A percentile compares a stretch with the other conserved stretches of the same genome.
phyloP scores from a whole-genome alignment of 2,797 vertebrate genomes.

The Myioborus miniatus region DNA sequence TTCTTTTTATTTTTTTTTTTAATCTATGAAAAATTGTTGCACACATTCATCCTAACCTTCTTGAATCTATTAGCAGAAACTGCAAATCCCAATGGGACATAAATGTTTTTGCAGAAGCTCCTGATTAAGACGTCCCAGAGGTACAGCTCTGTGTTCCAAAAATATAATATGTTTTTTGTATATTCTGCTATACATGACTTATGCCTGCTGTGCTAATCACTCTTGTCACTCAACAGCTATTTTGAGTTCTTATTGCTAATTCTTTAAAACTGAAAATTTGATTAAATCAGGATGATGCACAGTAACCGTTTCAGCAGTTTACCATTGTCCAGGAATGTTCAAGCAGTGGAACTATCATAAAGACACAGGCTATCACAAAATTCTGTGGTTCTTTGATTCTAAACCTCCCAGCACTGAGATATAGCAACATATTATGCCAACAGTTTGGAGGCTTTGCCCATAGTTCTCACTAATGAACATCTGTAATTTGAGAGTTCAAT shows the following conservation, averaged over 20 bases:
- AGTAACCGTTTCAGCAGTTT: background rate
- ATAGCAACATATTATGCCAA: background rate
- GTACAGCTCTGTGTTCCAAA: background rate
- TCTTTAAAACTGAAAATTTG: background rate
- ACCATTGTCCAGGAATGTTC: background rate
- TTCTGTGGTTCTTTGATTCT: background rate
- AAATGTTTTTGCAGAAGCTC: background rate
- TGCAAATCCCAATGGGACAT: background rate
- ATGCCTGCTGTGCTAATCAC: slow-evolving; percentile 49
- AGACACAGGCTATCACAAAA: background rate
- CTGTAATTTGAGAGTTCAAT: background rate
- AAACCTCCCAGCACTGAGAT: background rate
- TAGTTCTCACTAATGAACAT: background rate
- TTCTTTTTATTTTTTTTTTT: background rate
- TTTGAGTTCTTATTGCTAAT: background rate
- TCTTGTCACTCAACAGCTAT: slow-evolving; percentile 3
- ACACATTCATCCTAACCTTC: background rate
- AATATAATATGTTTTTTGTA: slow-evolving; percentile 5
- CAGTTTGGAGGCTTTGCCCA: background rate
- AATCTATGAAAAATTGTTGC: background rate
- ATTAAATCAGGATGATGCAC: background rate
- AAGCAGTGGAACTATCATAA: background rate
- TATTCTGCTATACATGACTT: background rate
- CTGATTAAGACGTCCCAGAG: slow-evolving; percentile 24
- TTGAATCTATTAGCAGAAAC: background rate